Base-by-base conservation (phyloP, 2,113 vertebrate species). In the Fregata magnificens region DNA sequence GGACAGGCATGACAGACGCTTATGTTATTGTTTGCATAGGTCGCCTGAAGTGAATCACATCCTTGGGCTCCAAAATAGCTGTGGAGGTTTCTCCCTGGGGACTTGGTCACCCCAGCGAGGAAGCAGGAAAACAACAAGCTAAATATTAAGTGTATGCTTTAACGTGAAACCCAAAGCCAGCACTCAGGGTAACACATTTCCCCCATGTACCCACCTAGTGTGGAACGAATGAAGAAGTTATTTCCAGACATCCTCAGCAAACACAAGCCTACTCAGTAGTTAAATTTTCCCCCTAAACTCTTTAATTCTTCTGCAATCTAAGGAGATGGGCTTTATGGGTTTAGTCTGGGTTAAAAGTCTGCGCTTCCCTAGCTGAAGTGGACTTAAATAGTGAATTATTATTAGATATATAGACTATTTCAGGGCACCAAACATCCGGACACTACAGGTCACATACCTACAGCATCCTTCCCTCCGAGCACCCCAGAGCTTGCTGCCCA, bases 181-280 rank as follows among this genome's bases (percentile, higher is more conserved):
- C 47, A 6, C 86, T 63, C 38, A 36, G 49, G n/a, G 65, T 24
- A 32, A 52, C 28, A 4, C 53, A 32, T 63, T 58, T 88, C 73
- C 65, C 73, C 74, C 63, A 17, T 9, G 14, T 49, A 34, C 87
- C 70, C 80, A 53, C 58, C 70, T 38, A 21, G 25, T 0, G 1
- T 25, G 79, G 79, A 69, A 85, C 55, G 44, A 93, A 58, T 34
- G 38, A 36, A 63, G 50, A 53, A 31, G 16, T 69, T 88, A 70
- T 91, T 91, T 96, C 80, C 83, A 86, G 85, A 34, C 71, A 52
- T 13, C 61, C 77, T 70, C 67, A 76, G 76, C 86, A 91, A 96
- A 95, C 83, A 88, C 21, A 82, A 69, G 22, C 66, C 55, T 82
- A 61, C 80, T 65, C 76, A 25, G 49, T 10, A 91, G 80, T 88